phyloP scores from a whole-genome alignment of 2,113 vertebrate species.

The Sarotherodon lohbergeri region DNA sequence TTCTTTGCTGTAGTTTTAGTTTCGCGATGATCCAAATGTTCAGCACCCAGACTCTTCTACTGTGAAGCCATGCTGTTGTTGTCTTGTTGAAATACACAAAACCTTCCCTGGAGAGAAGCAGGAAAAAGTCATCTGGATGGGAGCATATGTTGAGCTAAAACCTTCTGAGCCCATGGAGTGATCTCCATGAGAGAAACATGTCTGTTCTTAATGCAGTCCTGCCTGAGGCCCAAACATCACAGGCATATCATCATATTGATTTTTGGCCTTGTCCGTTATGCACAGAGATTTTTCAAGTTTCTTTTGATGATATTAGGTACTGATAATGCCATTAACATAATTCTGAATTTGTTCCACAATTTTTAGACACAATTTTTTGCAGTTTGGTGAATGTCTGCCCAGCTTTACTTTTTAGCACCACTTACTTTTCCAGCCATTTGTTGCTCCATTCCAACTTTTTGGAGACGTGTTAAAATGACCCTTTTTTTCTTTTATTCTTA shows the following conservation, averaged over 20 bases:
- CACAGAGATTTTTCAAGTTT: neutral
- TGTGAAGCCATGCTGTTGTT: neutral
- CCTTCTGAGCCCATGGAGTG: neutral
- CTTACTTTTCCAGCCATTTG: neutral
- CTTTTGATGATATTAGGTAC: neutral
- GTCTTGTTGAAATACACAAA: neutral
- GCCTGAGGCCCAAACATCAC: too few relatives aligned
- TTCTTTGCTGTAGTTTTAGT: neutral
- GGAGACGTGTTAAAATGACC: neutral
- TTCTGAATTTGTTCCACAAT: neutral
- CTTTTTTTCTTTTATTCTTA: neutral
- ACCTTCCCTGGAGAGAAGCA: neutral
- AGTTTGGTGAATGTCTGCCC: fast-evolving
- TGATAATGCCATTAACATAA: neutral
- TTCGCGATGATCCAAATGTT: fast-evolving
- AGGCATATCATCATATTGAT: too few relatives aligned
- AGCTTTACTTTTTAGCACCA: neutral
- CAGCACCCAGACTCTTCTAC: neutral
- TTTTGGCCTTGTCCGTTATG: neutral
- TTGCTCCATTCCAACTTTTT: neutral
- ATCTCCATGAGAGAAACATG: neutral
- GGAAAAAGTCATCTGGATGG: neutral
- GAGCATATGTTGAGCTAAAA: neutral
- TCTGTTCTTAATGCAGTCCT: neutral
- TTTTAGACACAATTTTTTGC: neutral